Base-by-base conservation (phyloP, 2,888 invertebrate genomes). In the Zhengitettix transpicula region DNA sequence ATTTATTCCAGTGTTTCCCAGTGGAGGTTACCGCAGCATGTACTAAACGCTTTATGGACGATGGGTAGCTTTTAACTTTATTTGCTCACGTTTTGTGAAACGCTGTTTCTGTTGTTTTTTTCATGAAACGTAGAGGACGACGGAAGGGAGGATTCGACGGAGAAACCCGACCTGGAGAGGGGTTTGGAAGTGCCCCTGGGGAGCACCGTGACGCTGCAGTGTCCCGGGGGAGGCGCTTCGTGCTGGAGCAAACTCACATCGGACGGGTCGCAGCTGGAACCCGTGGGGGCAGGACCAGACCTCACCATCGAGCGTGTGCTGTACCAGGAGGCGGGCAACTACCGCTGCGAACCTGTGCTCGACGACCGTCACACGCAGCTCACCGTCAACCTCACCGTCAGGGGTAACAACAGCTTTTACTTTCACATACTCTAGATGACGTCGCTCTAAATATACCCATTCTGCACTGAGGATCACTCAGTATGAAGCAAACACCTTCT, bases 181-280 rank as follows among this genome's bases (percentile, higher is more conserved):
- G 14, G n/a, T 12, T n/a, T 47, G 47, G 90, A 92, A 68, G 90
- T 91, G 52, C 86, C 88, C 59, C 77, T 92, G 28, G 92, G 92
- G 9, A 91, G 91, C 10, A 88, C 88, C 56, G 89, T 91, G 51
- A 89, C 89, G 65, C 76, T 92, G 53, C 47, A 47, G 47, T 47
- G 47, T n/a, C 47, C 47, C 47, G 47, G 47, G 47, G 47, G 47
- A 12, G 47, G 47, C n/a, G 47, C 47, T 12, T 47, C 47, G 47
- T 76, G 77, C 65, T 77, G 77, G 77, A 73, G 72, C 62, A 73
- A 74, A 52, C 74, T 69, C 28, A 68, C 68, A 11, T 67, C 67
- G 40, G 14, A 12, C n/a, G 68, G 69, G 15, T 69, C 69, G 10
- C 72, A 58, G 67, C 72, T 78, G 67, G 75, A 77, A 62, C 77